Conservation (phyloP, 2,113 vertebrate species). For the Cricetomys ansorgei region DNA sequence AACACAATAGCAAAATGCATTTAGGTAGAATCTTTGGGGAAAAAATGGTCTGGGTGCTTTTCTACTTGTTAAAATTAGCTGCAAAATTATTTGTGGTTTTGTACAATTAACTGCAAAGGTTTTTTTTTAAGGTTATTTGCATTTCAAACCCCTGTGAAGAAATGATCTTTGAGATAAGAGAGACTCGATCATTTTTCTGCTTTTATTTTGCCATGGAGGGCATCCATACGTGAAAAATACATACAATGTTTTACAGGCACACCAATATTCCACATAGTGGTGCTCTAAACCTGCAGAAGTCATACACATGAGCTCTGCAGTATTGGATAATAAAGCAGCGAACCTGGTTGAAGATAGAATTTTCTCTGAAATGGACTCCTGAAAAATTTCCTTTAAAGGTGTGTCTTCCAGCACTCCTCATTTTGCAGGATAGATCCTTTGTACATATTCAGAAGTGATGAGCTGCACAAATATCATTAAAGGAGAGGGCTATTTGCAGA, state of each 20-base stretch:
- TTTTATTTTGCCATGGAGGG: not conserved
- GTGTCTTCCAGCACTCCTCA: constrained; percentile 77
- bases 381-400: constrained; percentile 75
- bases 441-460: constrained; percentile 82
- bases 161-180: constrained; percentile 54
- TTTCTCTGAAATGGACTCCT: constrained; percentile 80
- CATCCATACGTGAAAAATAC: not conserved
- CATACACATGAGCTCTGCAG: not conserved
- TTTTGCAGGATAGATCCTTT: constrained; percentile 77
- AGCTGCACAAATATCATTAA: constrained; percentile 81
- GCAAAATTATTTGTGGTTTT: constrained; percentile 71
- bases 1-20: constrained; percentile 81
- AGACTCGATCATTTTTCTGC: not conserved
- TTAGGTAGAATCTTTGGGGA: constrained; percentile 69
- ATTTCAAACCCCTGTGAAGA: constrained; percentile 51
- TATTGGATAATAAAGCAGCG: constrained; percentile 72
- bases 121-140: constrained; percentile 57
- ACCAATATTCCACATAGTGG: constrained; percentile 86
- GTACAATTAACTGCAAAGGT: constrained; percentile 52
- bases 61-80: constrained; percentile 74
- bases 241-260: constrained; percentile 42
- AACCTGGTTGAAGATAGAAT: constrained; percentile 70
- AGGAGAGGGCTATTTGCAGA: constrained; percentile 78
- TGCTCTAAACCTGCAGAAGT: constrained; percentile 86
- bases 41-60: constrained; percentile 66